Conservation (phyloP, 2,888 invertebrate genomes). For the Odontocolon sp. region DNA sequence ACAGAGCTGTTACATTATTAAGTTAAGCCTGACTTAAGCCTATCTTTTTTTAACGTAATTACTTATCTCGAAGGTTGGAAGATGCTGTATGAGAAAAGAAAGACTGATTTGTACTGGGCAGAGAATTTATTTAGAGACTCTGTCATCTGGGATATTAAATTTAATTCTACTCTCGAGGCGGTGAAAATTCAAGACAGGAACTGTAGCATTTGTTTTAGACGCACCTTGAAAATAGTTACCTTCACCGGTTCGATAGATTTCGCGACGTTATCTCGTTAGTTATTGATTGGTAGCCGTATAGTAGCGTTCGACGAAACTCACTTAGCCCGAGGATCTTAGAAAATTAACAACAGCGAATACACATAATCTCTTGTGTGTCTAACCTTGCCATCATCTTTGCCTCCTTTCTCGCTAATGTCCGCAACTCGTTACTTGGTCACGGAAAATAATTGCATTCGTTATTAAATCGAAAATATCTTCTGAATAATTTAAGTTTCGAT, state of each 20-base stretch:
- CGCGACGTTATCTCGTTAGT: slow-evolving; percentile 28
- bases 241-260: slow-evolving; percentile 30
- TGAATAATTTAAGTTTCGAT: neutral
- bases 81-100: too few relatives aligned
- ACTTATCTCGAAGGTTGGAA: too few relatives aligned
- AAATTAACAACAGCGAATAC: slow-evolving; percentile 30
- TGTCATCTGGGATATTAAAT: slow-evolving; percentile 1
- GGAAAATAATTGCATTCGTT: slow-evolving; percentile 43
- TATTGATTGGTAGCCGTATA: slow-evolving; percentile 28
- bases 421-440: slow-evolving; percentile 28
- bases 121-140: too few relatives aligned
- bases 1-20: too few relatives aligned
- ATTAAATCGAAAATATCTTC: neutral
- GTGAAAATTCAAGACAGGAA: slow-evolving; percentile 1
- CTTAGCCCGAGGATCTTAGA: slow-evolving; percentile 44
- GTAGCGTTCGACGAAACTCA: slow-evolving; percentile 29
- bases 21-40: too few relatives aligned
- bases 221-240: slow-evolving; percentile 37
- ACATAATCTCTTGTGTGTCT: slow-evolving; percentile 30
- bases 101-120: too few relatives aligned
- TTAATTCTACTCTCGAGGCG: neutral
- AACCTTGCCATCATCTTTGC: slow-evolving; percentile 32
- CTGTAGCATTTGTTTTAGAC: slow-evolving; percentile 26
- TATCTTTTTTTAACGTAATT: too few relatives aligned
- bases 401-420: slow-evolving; percentile 39